Conservation (phyloP, 2,888 invertebrate species). For the Tinea semifulvella region DNA sequence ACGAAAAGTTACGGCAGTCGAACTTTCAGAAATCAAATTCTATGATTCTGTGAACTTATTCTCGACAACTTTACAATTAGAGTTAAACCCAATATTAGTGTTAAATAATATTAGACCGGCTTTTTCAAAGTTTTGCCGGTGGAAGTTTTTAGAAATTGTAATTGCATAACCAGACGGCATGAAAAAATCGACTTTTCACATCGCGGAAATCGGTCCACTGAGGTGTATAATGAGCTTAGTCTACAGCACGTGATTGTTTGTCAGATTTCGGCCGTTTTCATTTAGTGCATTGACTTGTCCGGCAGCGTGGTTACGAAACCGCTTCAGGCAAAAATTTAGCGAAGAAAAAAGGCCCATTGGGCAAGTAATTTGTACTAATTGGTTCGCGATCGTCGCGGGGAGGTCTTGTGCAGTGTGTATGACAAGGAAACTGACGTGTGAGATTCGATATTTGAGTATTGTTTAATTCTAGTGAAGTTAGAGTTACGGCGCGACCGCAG, state of each 20-base stretch:
- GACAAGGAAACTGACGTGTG: conserved; percentile 13
- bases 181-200: conserved; percentile 46
- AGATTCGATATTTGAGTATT: conserved; percentile 9
- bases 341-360: conserved; percentile 38
- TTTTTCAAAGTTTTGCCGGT: conserved; percentile 31
- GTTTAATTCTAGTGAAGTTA: neutral
- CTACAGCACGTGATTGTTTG: conserved; percentile 28
- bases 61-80: neutral
- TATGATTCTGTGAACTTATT: neutral
- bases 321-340: conserved; percentile 40
- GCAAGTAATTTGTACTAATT: conserved; percentile 50
- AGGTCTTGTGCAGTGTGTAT: neutral
- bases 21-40: neutral
- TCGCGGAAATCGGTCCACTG: conserved; percentile 6
- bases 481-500: conserved; percentile 12
- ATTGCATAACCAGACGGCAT: conserved; percentile 56
- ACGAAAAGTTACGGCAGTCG: neutral
- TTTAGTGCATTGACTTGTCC: conserved; percentile 39
- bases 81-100: neutral
- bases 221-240: conserved; percentile 2
- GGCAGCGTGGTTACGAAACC: conserved; percentile 44
- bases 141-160: conserved; percentile 28
- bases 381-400: conserved; percentile 19
- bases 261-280: conserved; percentile 44
- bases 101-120: neutral